Percentiles rank a stretch among this genome's conserved stretches.
phyloP scores from a whole-genome alignment of 2,113 vertebrate genomes.

The Lamprotornis superbus region DNA sequence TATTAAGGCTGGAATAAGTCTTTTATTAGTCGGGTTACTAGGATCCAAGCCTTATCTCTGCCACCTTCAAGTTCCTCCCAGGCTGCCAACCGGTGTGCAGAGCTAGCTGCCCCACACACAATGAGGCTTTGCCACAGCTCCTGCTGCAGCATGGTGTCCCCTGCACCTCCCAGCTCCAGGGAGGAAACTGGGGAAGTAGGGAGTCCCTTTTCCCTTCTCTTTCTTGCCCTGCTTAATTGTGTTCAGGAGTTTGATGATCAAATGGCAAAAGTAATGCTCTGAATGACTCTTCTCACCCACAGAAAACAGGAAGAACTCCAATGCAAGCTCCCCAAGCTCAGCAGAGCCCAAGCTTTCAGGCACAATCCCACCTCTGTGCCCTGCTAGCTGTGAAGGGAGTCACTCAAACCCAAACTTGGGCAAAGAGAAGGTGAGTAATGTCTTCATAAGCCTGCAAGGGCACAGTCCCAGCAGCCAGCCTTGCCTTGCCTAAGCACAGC shows the following conservation, averaged over 20 bases:
- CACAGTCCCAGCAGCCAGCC: not conserved
- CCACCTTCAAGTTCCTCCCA: not conserved
- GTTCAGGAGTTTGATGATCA: not conserved
- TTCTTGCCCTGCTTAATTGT: not conserved
- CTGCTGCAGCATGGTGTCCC: not conserved
- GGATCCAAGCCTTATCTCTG: conserved; percentile 35
- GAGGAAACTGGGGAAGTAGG: not conserved
- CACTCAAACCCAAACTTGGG: not conserved
- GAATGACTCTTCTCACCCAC: not conserved
- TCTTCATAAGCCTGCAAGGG: conserved; percentile 1
- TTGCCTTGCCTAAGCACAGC: not conserved
- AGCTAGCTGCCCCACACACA: not conserved
- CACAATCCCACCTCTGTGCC: conserved; percentile 39
- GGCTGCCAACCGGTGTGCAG: not conserved
- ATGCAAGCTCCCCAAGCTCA: not conserved
- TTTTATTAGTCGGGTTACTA: conserved; percentile 56
- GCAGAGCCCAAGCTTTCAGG: not conserved
- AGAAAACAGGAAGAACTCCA: not conserved
- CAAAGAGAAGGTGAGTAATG: not conserved
- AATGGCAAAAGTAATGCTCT: not conserved
- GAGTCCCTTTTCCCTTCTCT: not conserved
- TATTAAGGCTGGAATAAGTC: conserved; percentile 61
- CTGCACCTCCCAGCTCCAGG: not conserved
- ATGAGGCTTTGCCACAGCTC: not conserved
- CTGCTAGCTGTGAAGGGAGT: not conserved